Conservation (phyloP, 2,797 vertebrate genomes). For the Borostomias antarcticus region DNA sequence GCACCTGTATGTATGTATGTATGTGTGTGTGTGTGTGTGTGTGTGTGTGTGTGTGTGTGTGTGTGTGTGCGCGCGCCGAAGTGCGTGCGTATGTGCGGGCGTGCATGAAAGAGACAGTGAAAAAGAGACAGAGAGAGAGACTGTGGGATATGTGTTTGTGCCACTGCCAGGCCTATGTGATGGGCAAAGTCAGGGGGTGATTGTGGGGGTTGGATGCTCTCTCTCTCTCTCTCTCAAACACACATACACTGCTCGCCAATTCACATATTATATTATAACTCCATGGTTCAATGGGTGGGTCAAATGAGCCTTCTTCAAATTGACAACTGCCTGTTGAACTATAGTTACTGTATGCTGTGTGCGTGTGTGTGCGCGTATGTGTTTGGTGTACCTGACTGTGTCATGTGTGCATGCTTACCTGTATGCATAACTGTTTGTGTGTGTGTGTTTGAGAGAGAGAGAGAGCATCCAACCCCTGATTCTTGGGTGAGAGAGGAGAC, state of each 20-base stretch:
- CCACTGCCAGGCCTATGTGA: too few species aligned
- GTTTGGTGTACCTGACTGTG: too few species aligned
- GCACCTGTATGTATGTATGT: not conserved
- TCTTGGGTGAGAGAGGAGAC: slow-evolving; percentile 71
- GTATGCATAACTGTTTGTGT: too few species aligned
- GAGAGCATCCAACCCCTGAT: slow-evolving; percentile 76
- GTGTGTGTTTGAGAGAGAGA: too few species aligned
- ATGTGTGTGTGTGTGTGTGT: slow-evolving; percentile 15
- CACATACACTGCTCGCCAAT: too few species aligned
- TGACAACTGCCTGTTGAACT: not conserved
- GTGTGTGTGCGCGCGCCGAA: not conserved
- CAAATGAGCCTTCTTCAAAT: not conserved
- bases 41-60: not conserved
- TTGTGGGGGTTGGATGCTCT: too few species aligned
- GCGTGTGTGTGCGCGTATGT: slow-evolving; percentile 59
- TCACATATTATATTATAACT: too few species aligned
- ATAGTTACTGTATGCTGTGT: not conserved
- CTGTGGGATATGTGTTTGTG: not conserved
- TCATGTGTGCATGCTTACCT: too few species aligned
- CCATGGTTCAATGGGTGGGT: too few species aligned
- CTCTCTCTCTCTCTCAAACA: too few species aligned
- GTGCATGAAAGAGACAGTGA: not conserved
- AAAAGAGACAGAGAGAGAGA: not conserved
- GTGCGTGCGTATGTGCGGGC: not conserved
- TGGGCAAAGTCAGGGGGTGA: too few species aligned